Percentiles rank a stretch among this genome's conserved stretches.
These are phyloP conservation scores for Penaeus monodon DNA, from an alignment of 2,888 invertebrate genomes.

Conservation along the genomic window DNA sequence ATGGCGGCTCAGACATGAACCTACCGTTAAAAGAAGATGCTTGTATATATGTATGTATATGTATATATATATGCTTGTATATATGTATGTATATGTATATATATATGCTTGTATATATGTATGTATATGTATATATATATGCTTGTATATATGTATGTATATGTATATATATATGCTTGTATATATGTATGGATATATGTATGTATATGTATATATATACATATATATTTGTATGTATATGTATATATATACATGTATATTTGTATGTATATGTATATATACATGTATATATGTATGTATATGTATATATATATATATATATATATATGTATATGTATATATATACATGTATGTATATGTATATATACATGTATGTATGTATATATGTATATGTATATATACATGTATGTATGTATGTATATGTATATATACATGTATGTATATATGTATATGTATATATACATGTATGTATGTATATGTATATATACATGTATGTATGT, in stretches of 20 bases:
- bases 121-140: not conserved
- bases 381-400: not conserved
- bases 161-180: not conserved
- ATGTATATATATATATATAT: constrained; percentile 7
- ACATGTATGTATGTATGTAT: not conserved
- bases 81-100: not conserved
- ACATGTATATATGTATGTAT: not conserved
- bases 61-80: not conserved
- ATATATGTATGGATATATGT: not conserved
- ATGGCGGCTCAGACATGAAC: too few relatives aligned
- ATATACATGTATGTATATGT: not conserved
- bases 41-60: not conserved
- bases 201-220: not conserved
- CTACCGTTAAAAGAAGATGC: too few relatives aligned
- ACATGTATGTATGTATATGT: not conserved
- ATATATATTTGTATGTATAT: not conserved
- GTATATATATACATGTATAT: not conserved
- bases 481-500: not conserved
- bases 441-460: constrained; percentile 2
- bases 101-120: not conserved
- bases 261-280: not conserved
- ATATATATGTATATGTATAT: not conserved
- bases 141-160: not conserved
- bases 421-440: not conserved
- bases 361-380: not conserved